phyloP scores from a whole-genome alignment of 2,797 vertebrate genomes.

The Gymnothorax reevesii region DNA sequence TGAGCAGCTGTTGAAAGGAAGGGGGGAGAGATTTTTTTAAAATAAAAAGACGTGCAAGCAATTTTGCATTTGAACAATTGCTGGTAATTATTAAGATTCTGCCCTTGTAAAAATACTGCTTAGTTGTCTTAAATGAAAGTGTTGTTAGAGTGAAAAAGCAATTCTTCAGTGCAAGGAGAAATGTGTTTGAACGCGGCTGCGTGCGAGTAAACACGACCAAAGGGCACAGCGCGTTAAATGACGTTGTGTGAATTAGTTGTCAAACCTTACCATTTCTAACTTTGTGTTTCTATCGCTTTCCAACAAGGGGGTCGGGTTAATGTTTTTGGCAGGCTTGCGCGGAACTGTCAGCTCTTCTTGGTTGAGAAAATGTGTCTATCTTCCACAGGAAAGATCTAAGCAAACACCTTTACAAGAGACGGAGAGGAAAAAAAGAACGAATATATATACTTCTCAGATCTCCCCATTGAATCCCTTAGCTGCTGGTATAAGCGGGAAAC shows the following conservation, averaged over 20 bases:
- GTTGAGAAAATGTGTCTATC: not conserved
- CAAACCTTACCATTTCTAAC: not conserved
- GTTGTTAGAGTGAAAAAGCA: not conserved
- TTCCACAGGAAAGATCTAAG: conserved; percentile 23
- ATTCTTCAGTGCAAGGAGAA: not conserved
- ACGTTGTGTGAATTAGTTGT: conserved; percentile 20
- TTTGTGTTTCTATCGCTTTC: conserved; percentile 30
- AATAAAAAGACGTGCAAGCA: conserved; percentile 18
- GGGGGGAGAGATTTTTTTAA: not conserved
- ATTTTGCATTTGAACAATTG: conserved; percentile 26
- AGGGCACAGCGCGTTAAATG: not conserved
- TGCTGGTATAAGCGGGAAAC: conserved; percentile 52
- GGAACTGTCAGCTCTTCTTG: conserved; percentile 42
- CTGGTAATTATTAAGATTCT: not conserved
- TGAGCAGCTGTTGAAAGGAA: conserved; percentile 39
- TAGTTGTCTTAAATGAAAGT: not conserved
- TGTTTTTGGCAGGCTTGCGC: conserved; percentile 37
- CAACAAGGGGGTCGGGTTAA: conserved; percentile 42
- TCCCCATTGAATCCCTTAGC: conserved; percentile 58
- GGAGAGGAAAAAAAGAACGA: conserved; percentile 38
- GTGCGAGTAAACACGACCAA: not conserved
- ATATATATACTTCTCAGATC: conserved; percentile 53
- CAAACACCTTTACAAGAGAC: conserved; percentile 3
- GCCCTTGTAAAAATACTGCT: not conserved
- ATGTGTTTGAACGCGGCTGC: not conserved